Conservation (phyloP, 2,113 vertebrate species). For the Nymphicus hollandicus region DNA sequence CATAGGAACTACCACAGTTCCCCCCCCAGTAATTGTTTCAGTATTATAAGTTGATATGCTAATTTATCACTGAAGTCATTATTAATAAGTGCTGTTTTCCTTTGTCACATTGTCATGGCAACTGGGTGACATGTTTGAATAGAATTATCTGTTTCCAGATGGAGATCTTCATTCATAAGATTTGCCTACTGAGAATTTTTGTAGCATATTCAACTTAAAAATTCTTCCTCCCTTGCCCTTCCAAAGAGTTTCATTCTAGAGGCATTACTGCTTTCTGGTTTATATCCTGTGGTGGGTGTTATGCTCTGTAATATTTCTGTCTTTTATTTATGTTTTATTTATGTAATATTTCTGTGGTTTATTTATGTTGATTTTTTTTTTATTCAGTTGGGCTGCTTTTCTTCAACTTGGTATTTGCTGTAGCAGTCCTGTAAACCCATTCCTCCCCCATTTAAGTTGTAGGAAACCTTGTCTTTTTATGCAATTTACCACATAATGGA, state of each 20-base stretch:
- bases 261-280: background rate
- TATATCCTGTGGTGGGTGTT: background rate
- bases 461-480: background rate
- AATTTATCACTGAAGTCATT: slow-evolving; percentile 21
- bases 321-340: slow-evolving; percentile 9
- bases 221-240: background rate
- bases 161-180: slow-evolving; percentile 62
- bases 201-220: background rate
- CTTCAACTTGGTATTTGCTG: background rate
- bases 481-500: background rate
- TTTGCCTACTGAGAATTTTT: slow-evolving; percentile 46
- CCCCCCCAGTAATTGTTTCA: background rate
- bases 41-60: slow-evolving; percentile 4
- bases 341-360: slow-evolving; percentile 6
- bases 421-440: background rate
- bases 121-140: slow-evolving; percentile 26
- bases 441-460: background rate
- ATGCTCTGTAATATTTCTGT: background rate
- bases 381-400: background rate
- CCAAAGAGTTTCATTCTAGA: background rate
- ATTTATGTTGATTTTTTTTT: background rate
- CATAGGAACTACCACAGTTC: background rate
- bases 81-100: slow-evolving; percentile 29
- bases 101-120: slow-evolving; percentile 53
- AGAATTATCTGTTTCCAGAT: slow-evolving; percentile 67